Percentiles rank a stretch among this genome's conserved stretches.
These are phyloP conservation scores for Colaptes auratus DNA, from an alignment of 2,113 vertebrate genomes.

Conservation along the genomic window DNA sequence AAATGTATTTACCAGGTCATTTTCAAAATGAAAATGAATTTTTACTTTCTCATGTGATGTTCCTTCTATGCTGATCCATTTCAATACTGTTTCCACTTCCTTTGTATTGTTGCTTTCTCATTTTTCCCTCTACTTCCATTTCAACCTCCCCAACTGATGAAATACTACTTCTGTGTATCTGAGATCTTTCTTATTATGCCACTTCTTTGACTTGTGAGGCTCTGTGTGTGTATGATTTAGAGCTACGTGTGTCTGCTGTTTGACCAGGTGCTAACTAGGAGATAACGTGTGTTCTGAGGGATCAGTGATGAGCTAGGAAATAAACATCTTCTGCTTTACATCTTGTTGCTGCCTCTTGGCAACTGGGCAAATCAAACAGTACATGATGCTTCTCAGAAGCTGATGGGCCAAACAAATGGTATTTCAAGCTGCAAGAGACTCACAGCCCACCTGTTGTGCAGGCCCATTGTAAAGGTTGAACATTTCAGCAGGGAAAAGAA, in stretches of 20 bases:
- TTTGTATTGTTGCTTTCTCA: not conserved
- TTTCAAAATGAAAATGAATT: slow-evolving; percentile 1
- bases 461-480: slow-evolving; percentile 58
- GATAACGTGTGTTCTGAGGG: not conserved
- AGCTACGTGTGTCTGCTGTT: not conserved
- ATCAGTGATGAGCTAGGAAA: slow-evolving; percentile 46
- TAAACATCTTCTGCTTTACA: slow-evolving; percentile 34
- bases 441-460: slow-evolving; percentile 59
- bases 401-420: slow-evolving; percentile 68
- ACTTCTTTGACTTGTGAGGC: not conserved
- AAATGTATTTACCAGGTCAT: not conserved
- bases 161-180: not conserved
- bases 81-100: not conserved
- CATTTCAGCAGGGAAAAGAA: slow-evolving; percentile 66
- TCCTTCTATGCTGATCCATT: not conserved
- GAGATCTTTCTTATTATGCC: not conserved
- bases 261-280: slow-evolving; percentile 30
- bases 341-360: slow-evolving; percentile 64
- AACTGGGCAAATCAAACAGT: slow-evolving; percentile 66
- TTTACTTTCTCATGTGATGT: not conserved
- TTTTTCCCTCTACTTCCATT: not conserved
- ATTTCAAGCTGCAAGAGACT: slow-evolving; percentile 61
- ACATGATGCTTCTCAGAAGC: slow-evolving; percentile 66
- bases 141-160: not conserved
- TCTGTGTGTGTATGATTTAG: not conserved